Percentiles rank a stretch among this genome's conserved stretches.
Conservation (phyloP, 2,888 invertebrate species). For the Heliconius cydno region DNA sequence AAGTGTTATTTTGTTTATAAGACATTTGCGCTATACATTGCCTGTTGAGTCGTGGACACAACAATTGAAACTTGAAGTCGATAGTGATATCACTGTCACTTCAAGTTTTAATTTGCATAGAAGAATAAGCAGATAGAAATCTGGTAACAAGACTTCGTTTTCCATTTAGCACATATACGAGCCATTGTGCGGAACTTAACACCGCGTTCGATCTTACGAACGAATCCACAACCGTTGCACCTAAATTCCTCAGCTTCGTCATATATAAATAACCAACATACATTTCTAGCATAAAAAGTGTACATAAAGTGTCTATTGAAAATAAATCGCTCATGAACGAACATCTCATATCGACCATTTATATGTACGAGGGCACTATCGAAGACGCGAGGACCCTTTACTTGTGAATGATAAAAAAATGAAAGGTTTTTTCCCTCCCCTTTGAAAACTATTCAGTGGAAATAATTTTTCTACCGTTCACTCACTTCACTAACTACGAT, state of each 20-base stretch:
- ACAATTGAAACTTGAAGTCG: no score
- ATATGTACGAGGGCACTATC: slow-evolving; percentile 5
- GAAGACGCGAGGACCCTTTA: slow-evolving; percentile 25
- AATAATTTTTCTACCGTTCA: slow-evolving; percentile 24
- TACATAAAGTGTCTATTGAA: slow-evolving; percentile 14
- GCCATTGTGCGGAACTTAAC: not conserved
- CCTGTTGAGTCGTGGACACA: no score
- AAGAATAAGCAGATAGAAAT: no score
- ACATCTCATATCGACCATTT: slow-evolving; percentile 13
- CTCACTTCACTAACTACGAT: slow-evolving; percentile 18
- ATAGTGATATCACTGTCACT: no score
- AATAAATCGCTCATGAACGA: slow-evolving; percentile 18
- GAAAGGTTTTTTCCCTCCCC: slow-evolving; percentile 19
- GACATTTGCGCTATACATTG: not conserved
- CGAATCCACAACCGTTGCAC: no score
- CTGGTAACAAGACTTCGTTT: no score
- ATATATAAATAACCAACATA: not conserved
- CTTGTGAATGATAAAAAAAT: slow-evolving; percentile 23
- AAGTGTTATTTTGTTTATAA: not conserved
- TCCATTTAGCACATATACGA: no score
- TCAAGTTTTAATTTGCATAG: no score
- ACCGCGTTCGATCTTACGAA: not conserved
- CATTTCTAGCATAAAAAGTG: not conserved
- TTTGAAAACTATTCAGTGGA: slow-evolving; percentile 26
- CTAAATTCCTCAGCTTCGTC: not conserved